A percentile compares a stretch with the other conserved stretches of the same genome.
phyloP scores from a whole-genome alignment of 1,140 invertebrate species.

The Brachionus rotundiformis region DNA sequence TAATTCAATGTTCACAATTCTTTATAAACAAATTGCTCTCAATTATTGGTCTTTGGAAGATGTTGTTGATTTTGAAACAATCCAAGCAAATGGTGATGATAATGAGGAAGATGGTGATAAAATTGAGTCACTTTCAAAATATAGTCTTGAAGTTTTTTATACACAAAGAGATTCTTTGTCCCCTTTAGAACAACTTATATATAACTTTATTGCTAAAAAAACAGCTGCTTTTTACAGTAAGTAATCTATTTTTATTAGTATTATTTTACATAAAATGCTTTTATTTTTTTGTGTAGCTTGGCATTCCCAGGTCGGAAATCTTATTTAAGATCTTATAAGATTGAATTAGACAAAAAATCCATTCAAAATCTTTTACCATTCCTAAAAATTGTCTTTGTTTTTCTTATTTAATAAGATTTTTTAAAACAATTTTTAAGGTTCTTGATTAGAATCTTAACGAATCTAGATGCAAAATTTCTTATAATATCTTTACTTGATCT shows the following conservation, averaged over 20 bases:
- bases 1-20: neutral
- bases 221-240: constrained; percentile 4
- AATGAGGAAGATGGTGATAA: neutral
- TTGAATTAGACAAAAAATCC: too few species aligned
- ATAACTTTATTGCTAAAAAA: neutral
- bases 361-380: too few species aligned
- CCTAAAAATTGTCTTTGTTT: too few species aligned
- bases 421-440: too few species aligned
- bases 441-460: too few species aligned
- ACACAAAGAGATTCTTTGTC: neutral
- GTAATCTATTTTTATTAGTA: neutral
- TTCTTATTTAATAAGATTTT: too few species aligned
- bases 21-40: neutral
- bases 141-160: neutral
- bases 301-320: too few species aligned
- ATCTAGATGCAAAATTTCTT: too few species aligned
- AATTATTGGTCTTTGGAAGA: neutral
- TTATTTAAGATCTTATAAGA: too few species aligned
- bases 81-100: neutral
- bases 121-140: neutral
- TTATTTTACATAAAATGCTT: neutral
- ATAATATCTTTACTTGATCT: too few species aligned
- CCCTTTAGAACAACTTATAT: neutral
- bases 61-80: neutral
- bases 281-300: too few species aligned